Evolutionary conservation across 2,888 invertebrate genomes (phyloP).

Genomic region (Cepaea hortensis): DNA sequence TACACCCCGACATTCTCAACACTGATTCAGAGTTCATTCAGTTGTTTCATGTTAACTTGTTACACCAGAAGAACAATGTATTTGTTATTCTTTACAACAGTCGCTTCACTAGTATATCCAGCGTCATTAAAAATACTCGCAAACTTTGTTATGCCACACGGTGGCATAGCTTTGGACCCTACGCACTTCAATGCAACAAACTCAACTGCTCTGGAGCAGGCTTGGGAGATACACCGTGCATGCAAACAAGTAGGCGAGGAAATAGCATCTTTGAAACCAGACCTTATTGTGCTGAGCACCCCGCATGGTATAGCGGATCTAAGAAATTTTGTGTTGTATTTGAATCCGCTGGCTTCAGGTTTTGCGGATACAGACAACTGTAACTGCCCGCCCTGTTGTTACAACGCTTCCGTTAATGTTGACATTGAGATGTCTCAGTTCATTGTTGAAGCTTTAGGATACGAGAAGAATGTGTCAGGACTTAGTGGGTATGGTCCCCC

Average conservation of each 20-base stretch:
- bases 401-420: conserved; percentile 53
- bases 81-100: neutral
- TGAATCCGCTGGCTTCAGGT: conserved; percentile 54
- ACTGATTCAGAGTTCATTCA: too few species aligned
- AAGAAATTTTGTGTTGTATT: conserved; percentile 58
- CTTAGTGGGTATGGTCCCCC: conserved; percentile 61
- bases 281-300: conserved; percentile 59
- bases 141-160: conserved; percentile 61
- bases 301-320: conserved; percentile 62
- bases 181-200: conserved; percentile 61
- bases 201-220: conserved; percentile 55
- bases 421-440: conserved; percentile 51
- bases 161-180: conserved; percentile 60
- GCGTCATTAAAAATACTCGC: conserved; percentile 50
- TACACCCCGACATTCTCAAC: too few species aligned
- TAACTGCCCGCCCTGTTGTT: conserved; percentile 58
- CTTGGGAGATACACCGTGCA: conserved; percentile 56
- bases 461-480: conserved; percentile 57
- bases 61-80: neutral
- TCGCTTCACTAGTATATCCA: neutral
- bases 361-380: conserved; percentile 61
- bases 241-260: conserved; percentile 56
- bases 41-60: too few species aligned
- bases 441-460: conserved; percentile 49
- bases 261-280: conserved; percentile 53